Evolutionary conservation across 1,140 invertebrate genomes (phyloP).

Genomic region (Archivesica marissinica): DNA sequence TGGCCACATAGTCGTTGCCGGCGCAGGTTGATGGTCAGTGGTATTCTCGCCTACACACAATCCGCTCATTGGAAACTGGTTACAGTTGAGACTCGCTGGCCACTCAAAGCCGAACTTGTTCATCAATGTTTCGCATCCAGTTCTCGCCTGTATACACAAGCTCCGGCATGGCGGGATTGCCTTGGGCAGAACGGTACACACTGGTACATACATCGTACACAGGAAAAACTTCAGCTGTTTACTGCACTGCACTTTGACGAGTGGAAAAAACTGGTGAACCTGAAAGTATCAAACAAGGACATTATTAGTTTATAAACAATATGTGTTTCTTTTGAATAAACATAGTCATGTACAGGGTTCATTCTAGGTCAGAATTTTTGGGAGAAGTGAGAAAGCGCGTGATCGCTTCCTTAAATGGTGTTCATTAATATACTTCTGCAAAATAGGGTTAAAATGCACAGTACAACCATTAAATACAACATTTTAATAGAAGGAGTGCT

Average conservation of each 20-base stretch:
- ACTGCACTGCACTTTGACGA: conserved; percentile 98
- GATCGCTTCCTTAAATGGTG: no score
- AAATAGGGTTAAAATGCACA: no score
- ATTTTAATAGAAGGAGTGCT: no score
- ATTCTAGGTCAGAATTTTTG: no score
- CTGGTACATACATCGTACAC: conserved; percentile 97
- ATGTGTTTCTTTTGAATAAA: no score
- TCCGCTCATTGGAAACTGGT: conserved; percentile 92
- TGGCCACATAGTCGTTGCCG: conserved; percentile 50
- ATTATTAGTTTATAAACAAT: no score
- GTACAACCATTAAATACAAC: no score
- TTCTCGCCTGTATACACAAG: conserved; percentile 79
- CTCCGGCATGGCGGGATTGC: conserved; percentile 96
- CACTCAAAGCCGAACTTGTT: conserved; percentile 96
- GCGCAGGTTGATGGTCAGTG: conserved; percentile 80
- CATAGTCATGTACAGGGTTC: no score
- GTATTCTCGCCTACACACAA: conserved; percentile 95
- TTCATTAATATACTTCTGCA: no score
- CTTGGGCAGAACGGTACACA: conserved; percentile 92
- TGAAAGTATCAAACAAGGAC: no score
- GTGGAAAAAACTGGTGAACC: conserved; percentile 96
- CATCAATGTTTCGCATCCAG: conserved; percentile 95
- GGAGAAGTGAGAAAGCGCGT: no score
- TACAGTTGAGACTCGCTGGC: conserved; percentile 97
- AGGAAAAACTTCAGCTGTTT: conserved; percentile 97